Conservation (phyloP, 1,140 invertebrate genomes). For the Heliconius himera region DNA sequence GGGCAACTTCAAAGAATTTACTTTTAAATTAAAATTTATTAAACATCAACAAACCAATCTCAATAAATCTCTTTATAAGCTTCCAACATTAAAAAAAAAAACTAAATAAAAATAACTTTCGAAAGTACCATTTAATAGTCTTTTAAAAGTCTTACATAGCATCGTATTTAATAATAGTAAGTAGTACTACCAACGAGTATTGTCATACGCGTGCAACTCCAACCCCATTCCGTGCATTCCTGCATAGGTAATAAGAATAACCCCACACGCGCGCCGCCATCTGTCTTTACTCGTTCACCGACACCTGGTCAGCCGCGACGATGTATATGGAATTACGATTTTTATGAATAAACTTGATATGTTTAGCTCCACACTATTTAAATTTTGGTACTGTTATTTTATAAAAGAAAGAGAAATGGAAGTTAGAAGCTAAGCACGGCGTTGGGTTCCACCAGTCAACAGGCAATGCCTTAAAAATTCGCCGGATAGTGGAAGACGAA, state of each 20-base stretch:
- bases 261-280: slow-evolving; percentile 49
- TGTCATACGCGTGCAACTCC: slow-evolving; percentile 25
- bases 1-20: not conserved
- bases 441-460: no score
- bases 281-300: slow-evolving; percentile 49
- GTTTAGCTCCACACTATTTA: not conserved
- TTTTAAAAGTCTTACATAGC: not conserved
- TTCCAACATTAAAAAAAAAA: not conserved
- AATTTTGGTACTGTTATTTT: not conserved
- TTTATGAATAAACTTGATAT: not conserved
- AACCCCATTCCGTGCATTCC: slow-evolving; percentile 42
- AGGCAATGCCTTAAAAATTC: no score
- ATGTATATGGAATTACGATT: not conserved
- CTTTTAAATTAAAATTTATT: not conserved
- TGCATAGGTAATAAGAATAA: slow-evolving; percentile 42
- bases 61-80: not conserved
- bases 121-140: not conserved
- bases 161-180: slow-evolving; percentile 1
- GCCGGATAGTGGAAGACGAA: no score
- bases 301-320: slow-evolving; percentile 48
- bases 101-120: not conserved
- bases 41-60: not conserved
- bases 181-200: not conserved
- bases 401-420: no score
- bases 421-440: no score